These are phyloP conservation scores for Castor canadensis DNA, from an alignment of 2,113 vertebrate genomes.

Conservation along the genomic window DNA sequence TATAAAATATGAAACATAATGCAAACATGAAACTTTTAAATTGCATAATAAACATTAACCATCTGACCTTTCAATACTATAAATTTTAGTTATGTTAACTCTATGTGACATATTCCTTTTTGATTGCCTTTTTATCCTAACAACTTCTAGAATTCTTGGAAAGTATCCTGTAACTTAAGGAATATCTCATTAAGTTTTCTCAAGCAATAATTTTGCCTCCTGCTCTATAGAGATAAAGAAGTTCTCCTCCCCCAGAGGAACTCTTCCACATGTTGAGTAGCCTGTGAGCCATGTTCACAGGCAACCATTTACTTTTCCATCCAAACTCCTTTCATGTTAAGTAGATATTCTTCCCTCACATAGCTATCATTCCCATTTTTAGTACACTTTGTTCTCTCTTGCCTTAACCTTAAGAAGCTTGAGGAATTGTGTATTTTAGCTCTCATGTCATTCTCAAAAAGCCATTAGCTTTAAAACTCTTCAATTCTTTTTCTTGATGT, in stretches of 20 bases:
- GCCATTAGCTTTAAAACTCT: not conserved
- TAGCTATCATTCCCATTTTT: not conserved
- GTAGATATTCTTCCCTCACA: not conserved
- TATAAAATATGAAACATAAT: not conserved
- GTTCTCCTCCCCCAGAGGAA: not conserved
- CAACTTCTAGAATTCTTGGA: not conserved
- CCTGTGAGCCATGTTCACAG: accelerated
- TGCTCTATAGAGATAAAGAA: not conserved
- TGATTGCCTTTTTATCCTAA: not conserved
- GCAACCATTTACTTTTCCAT: not conserved
- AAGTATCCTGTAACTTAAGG: not conserved
- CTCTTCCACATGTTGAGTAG: accelerated
- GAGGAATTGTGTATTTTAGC: not conserved
- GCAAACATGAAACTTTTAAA: not conserved
- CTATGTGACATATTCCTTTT: not conserved
- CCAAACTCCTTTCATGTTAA: not conserved
- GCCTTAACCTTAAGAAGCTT: not conserved
- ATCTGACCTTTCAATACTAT: not conserved
- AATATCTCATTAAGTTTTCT: not conserved
- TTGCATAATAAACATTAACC: not conserved
- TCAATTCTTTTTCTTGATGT: not conserved
- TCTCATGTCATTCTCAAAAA: not conserved
- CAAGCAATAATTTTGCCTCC: not conserved
- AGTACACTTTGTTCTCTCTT: not conserved
- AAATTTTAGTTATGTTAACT: not conserved